A percentile compares a stretch with the other conserved stretches of the same genome.
Evolutionary conservation across 1,140 invertebrate genomes (phyloP).

Genomic region (Bombyx mori): DNA sequence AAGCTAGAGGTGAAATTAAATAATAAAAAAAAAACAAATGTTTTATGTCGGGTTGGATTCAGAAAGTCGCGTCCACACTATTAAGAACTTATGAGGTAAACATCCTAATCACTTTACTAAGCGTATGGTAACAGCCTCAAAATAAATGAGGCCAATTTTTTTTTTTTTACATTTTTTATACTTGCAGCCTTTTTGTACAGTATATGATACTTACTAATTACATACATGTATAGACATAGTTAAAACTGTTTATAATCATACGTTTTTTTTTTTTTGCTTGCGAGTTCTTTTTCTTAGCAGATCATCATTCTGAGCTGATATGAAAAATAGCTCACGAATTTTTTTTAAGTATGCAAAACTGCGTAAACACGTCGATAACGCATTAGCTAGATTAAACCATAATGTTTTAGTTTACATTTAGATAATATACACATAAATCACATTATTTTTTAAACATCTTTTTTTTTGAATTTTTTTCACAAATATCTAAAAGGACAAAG

Average conservation of each 20-base stretch:
- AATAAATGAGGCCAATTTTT: slow-evolving; percentile 53
- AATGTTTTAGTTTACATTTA: slow-evolving; percentile 27
- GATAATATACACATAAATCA: slow-evolving; percentile 37
- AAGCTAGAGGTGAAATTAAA: too few species aligned
- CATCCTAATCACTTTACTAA: slow-evolving; percentile 65
- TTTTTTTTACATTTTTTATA: slow-evolving; percentile 64
- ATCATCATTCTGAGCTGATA: slow-evolving; percentile 10
- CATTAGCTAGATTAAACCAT: slow-evolving; percentile 42
- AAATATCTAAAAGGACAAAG: background rate
- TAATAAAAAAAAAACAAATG: background rate
- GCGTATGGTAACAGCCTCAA: slow-evolving; percentile 63
- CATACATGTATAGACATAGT: slow-evolving; percentile 64
- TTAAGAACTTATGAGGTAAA: slow-evolving; percentile 61
- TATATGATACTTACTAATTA: slow-evolving; percentile 70
- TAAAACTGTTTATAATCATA: slow-evolving; percentile 47
- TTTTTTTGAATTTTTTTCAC: slow-evolving; percentile 30
- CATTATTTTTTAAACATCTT: slow-evolving; percentile 31
- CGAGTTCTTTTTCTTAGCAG: slow-evolving; percentile 28
- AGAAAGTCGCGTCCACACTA: slow-evolving; percentile 3
- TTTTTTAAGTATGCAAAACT: slow-evolving; percentile 2
- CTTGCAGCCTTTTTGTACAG: slow-evolving; percentile 67
- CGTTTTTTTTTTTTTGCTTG: slow-evolving; percentile 46
- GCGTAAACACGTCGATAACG: slow-evolving; percentile 12
- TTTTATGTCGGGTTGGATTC: slow-evolving; percentile 1
- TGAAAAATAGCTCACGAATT: slow-evolving; percentile 25